Evolutionary conservation across 2,888 invertebrate genomes (phyloP).

Genomic region (Pheosia tremula): DNA sequence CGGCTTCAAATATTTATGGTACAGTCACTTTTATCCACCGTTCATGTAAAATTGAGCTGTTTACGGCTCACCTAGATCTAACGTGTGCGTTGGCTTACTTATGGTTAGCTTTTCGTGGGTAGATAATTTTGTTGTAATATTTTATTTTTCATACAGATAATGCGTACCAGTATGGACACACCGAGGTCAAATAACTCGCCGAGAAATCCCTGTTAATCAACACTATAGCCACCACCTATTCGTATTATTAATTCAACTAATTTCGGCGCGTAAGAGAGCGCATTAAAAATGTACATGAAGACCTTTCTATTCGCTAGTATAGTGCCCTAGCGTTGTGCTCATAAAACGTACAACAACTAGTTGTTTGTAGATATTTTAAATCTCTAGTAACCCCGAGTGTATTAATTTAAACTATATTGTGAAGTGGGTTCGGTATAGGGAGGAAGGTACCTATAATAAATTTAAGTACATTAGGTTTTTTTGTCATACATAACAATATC

Average conservation of each 20-base stretch:
- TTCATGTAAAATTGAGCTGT: too few relatives aligned
- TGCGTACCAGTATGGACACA: not conserved
- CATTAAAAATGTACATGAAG: conserved; percentile 4
- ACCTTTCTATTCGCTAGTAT: not conserved
- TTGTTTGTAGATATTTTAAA: not conserved
- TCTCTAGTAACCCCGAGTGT: not conserved
- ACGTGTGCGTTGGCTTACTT: too few relatives aligned
- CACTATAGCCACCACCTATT: not conserved
- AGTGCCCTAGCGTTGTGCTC: not conserved
- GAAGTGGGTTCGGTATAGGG: too few relatives aligned
- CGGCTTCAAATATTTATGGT: too few relatives aligned
- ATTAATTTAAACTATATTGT: conserved; percentile 13
- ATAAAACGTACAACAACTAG: not conserved
- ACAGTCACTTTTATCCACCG: too few relatives aligned
- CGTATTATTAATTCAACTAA: conserved; percentile 1
- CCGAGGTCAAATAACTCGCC: not conserved
- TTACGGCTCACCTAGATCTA: too few relatives aligned
- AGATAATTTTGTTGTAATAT: too few relatives aligned
- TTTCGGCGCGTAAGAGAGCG: conserved; percentile 2
- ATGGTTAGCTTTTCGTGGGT: too few relatives aligned
- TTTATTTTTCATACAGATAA: too few relatives aligned
- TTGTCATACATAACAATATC: too few relatives aligned
- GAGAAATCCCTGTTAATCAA: conserved; percentile 1
- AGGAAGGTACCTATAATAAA: too few relatives aligned
- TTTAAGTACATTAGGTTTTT: too few relatives aligned